phyloP scores from a whole-genome alignment of 2,888 invertebrate species.

The Acronicta aceris region DNA sequence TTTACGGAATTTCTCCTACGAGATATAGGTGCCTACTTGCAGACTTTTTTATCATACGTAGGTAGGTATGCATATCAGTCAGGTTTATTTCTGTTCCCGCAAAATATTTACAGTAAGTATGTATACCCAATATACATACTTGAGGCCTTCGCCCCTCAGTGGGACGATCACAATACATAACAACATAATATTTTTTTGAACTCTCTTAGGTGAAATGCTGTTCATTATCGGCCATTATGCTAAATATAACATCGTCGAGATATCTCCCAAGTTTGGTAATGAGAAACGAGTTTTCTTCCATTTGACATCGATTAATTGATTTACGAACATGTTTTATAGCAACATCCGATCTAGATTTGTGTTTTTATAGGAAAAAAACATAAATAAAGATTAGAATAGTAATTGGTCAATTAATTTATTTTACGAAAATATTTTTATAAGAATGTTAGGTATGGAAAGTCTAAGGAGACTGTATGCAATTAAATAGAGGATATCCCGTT shows the following conservation, averaged over 20 bases:
- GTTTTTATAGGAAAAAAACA: constrained; percentile 39
- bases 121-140: not conserved
- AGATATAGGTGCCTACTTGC: constrained; percentile 13
- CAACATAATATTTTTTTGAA: constrained; percentile 12
- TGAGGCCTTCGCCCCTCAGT: not conserved
- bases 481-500: not conserved
- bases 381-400: constrained; percentile 1
- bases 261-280: constrained; percentile 25
- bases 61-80: not conserved
- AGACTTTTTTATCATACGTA: constrained; percentile 17
- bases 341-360: constrained; percentile 62
- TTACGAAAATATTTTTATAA: not conserved
- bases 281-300: constrained; percentile 56
- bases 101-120: constrained; percentile 12
- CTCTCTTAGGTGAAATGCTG: constrained; percentile 16
- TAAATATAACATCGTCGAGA: constrained; percentile 1
- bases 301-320: constrained; percentile 64
- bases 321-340: constrained; percentile 59
- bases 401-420: constrained; percentile 3
- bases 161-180: not conserved
- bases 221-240: not conserved
- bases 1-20: constrained; percentile 11
- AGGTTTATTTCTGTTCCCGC: constrained; percentile 11
- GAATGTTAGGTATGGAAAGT: not conserved
- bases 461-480: not conserved